Evolutionary conservation across 2,888 invertebrate genomes (phyloP), one percentile per base, ranked within the genome.

Genomic region (Hanleya hanleyi): DNA sequence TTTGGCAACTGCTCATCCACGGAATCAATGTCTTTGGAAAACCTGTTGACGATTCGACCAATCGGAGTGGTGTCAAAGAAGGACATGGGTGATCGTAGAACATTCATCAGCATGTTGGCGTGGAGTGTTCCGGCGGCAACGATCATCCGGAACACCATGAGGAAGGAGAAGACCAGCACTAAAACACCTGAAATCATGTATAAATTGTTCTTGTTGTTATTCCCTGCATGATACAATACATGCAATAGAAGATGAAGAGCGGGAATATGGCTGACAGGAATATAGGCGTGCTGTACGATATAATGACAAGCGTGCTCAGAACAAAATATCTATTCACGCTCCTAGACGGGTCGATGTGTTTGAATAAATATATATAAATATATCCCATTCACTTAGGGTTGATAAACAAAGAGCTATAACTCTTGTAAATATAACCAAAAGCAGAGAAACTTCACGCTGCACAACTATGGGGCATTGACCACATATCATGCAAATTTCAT

Each of bases 21-120:
- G 0, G 81, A 74, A 32, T 84, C 84, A 15, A 88, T 76, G 71
- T 88, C 88, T 70, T 86, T 83, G 0, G 86, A 85, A 73, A 88
- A 88, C 66, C 87, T 74, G 82, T 91, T 91, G 18, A 91, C 78
- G 41, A 91, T 88, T 50, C 91, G 82, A 1, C 91, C 91, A n/a
- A 89, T 75, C 3, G 91, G 91, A 12, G 91, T 91, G 1, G 90
- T 90, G 66, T 90, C 90, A 77, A 90, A 90, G 79, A 90, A 90
- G 2, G 84, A 80, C 86, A 90, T 87, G 6, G 87, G 85, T 26
- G 81, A 82, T 15, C 84, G 82, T 1, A 88, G 68, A 22, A 88
- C 75, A 49, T 81, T 83, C 38, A 72, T 74, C 5, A 88, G 79
- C 80, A 88, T 78, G 2, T 82, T 80, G 26, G 75, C 75, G 77